Base-by-base conservation (phyloP, 2,113 vertebrate species). In the Brachionichthys hirsutus region DNA sequence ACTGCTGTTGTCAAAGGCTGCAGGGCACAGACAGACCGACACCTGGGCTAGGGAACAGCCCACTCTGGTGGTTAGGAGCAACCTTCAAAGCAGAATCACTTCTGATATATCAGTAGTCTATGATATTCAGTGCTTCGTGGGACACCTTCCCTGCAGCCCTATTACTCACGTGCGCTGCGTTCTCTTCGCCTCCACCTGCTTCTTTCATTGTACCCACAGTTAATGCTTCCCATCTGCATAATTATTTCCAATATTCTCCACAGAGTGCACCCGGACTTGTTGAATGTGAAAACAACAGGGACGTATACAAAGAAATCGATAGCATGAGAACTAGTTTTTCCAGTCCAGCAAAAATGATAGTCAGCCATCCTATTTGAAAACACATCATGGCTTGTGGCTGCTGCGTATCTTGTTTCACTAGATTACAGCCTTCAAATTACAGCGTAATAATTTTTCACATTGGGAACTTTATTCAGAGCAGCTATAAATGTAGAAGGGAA, bases 11-110 rank as follows among this genome's bases (percentile, higher is more conserved):
- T 75, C 57, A 59, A 24, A 61, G 59, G 77, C 85, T 84, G 69
- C 73, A 70, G 84, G 84, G 84, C 68, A 75, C 66, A 73, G 77
- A 69, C 67, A 69, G 65, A 67, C 74, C 70, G 80, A 77, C 85
- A 73, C 42, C 52, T 62, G 54, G 46, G 12, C 48, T 35, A 62
- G 63, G 56, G 77, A 75, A 70, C 77, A 76, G 35, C 14, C 63
- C 35, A 63, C 56, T 70, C 67, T 76, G 78, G 77, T 83, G 62
- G 51, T 57, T 62, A 50, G 20, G 22, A 63, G 55, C 44, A 62
- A 13, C 65, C 59, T 70, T 73, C 69, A 60, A 56, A 76, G 68
- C 20, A 41, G 53, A 73, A 59, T 62, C 49, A 53, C 61, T 41
- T 58, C 73, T 78, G 48, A 74, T 52, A 38, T 53, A 64, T 46